Conservation (phyloP, 1,140 invertebrate species). For the Drosophila paulistorum region DNA sequence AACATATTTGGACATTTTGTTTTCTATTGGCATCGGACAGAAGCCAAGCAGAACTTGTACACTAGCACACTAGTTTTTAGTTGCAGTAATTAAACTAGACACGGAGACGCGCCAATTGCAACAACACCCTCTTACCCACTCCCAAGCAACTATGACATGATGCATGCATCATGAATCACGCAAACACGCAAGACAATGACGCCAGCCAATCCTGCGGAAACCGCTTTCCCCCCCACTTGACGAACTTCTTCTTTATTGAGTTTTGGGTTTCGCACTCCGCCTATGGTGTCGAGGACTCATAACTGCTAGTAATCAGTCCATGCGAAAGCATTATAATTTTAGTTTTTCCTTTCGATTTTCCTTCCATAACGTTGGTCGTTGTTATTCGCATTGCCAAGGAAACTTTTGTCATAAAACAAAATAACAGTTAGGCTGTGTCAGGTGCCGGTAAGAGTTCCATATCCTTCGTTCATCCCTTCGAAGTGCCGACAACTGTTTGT, state of each 20-base stretch:
- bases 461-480: constrained; percentile 7
- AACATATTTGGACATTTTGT: constrained; percentile 38
- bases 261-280: constrained; percentile 43
- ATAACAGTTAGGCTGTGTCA: constrained; percentile 44
- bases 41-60: constrained; percentile 4
- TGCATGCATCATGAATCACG: constrained; percentile 73
- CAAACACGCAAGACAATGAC: constrained; percentile 76
- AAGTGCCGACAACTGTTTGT: constrained; percentile 57
- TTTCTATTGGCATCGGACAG: constrained; percentile 60
- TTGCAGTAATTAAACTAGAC: constrained; percentile 70
- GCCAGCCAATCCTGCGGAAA: constrained; percentile 35
- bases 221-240: not conserved
- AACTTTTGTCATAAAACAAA: constrained; percentile 68
- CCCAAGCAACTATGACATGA: constrained; percentile 37
- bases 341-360: constrained; percentile 31
- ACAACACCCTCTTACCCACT: constrained; percentile 32
- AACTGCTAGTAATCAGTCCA: constrained; percentile 50
- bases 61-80: constrained; percentile 37
- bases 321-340: constrained; percentile 51
- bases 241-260: not conserved
- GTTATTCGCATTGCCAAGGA: constrained; percentile 71
- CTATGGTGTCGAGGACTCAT: constrained; percentile 55
- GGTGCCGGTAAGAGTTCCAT: constrained; percentile 25
- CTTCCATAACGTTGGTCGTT: constrained; percentile 26
- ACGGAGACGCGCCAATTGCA: constrained; percentile 64